A percentile compares a stretch with the other conserved stretches of the same genome.
phyloP scores from a whole-genome alignment of 1,140 invertebrate species.

The Pseudomyrmex sp. region DNA sequence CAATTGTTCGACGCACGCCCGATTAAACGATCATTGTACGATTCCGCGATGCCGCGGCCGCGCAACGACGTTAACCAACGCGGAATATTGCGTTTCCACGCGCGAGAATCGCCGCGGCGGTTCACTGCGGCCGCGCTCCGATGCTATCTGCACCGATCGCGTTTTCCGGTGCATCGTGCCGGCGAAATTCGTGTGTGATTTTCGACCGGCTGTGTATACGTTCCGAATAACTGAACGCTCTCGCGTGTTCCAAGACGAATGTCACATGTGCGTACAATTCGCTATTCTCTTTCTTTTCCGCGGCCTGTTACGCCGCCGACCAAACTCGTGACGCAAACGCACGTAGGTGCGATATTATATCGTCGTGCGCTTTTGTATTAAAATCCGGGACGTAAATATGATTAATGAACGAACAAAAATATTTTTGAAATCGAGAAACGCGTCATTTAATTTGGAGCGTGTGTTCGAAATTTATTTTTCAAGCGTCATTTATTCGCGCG shows the following conservation, averaged over 20 bases:
- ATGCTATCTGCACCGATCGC: slow-evolving; percentile 51
- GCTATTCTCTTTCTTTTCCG: no score
- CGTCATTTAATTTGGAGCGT: no score
- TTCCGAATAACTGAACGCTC: slow-evolving; percentile 20
- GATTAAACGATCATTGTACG: slow-evolving; percentile 84
- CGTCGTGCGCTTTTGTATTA: no score
- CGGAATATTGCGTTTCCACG: slow-evolving; percentile 76
- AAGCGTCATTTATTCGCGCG: no score
- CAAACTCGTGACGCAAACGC: no score
- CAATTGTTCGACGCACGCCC: slow-evolving; percentile 84
- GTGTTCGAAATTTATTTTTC: no score
- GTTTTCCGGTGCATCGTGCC: slow-evolving; percentile 34
- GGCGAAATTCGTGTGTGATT: slow-evolving; percentile 35
- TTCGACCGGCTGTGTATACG: slow-evolving; percentile 9
- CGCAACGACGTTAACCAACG: slow-evolving; percentile 54
- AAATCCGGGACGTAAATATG: no score
- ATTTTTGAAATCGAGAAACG: no score
- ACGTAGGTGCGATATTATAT: no score
- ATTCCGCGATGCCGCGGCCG: slow-evolving; percentile 67
- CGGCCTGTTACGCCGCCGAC: no score
- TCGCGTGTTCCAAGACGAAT: slow-evolving; percentile 12
- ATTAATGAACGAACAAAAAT: no score
- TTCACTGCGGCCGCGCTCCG: slow-evolving; percentile 32
- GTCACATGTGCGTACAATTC: not conserved
- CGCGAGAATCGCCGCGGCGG: slow-evolving; percentile 49